Conservation (phyloP, 2,797 vertebrate genomes). For the Mastacembelus armatus region DNA sequence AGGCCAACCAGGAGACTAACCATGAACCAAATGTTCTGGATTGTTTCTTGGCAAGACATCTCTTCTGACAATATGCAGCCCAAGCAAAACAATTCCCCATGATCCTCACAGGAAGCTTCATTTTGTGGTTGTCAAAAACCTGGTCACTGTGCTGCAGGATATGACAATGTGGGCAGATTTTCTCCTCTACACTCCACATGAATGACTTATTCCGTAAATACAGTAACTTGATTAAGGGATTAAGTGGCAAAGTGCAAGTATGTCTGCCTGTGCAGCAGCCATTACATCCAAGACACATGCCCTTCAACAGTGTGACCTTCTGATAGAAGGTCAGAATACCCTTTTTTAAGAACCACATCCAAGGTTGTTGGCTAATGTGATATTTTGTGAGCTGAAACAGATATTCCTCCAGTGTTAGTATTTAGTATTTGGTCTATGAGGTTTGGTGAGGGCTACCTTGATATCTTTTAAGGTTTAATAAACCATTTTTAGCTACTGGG, state of each 20-base stretch:
- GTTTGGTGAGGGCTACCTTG: too few species aligned
- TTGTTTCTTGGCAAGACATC: constrained; percentile 31
- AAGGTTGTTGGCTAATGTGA: too few species aligned
- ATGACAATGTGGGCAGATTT: background rate
- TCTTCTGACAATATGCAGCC: constrained; percentile 29
- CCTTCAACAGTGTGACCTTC: too few species aligned
- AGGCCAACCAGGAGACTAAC: constrained; percentile 34
- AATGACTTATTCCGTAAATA: background rate
- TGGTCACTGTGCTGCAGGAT: background rate
- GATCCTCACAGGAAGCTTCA: background rate
- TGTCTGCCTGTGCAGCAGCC: background rate
- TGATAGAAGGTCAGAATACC: too few species aligned
- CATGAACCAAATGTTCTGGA: constrained; percentile 35
- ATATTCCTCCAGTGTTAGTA: too few species aligned
- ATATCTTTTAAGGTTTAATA: too few species aligned
- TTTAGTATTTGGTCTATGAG: too few species aligned
- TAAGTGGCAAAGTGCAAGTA: background rate
- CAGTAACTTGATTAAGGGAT: background rate
- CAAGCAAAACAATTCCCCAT: constrained; percentile 1
- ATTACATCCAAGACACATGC: too few species aligned
- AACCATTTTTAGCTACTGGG: too few species aligned
- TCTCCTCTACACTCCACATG: background rate
- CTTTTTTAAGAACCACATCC: too few species aligned
- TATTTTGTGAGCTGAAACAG: too few species aligned
- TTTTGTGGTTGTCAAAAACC: constrained; percentile 8